Percentiles rank a stretch among this genome's conserved stretches.
Conservation (phyloP, 2,797 vertebrate genomes). For the Pempheris klunzingeri region DNA sequence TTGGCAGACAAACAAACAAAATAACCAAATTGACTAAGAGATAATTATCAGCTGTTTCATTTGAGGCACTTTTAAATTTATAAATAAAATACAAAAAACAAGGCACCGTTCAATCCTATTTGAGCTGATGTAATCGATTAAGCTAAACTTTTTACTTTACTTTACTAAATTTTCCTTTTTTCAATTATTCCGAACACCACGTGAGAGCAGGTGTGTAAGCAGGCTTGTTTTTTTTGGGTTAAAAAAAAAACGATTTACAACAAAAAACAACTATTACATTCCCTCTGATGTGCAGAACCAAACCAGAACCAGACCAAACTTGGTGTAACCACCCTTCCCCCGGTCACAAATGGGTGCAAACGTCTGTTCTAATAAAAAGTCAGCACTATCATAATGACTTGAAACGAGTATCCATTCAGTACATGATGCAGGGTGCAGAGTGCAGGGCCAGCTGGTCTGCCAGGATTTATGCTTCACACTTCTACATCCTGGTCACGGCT, state of each 20-base stretch:
- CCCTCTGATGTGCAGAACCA: conserved; percentile 12
- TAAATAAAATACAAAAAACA: conserved; percentile 52
- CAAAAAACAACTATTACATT: neutral
- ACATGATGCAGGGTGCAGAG: conserved; percentile 51
- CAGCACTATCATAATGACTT: conserved; percentile 45
- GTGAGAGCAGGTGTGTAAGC: conserved; percentile 3
- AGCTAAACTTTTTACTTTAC: conserved; percentile 42
- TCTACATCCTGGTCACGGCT: conserved; percentile 69
- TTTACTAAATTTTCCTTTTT: conserved; percentile 7
- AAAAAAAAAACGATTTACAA: conserved; percentile 42
- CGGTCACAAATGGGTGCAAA: conserved; percentile 18
- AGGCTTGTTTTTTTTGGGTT: conserved; percentile 3
- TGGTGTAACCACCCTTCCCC: neutral
- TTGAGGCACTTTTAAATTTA: conserved; percentile 56
- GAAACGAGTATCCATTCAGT: conserved; percentile 45
- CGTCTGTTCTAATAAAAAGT: conserved; percentile 47
- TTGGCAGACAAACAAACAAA: conserved; percentile 68
- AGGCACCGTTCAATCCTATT: conserved; percentile 34
- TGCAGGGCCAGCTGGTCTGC: conserved; percentile 65
- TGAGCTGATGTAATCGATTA: conserved; percentile 53
- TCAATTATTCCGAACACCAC: conserved; percentile 21
- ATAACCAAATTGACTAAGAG: conserved; percentile 50
- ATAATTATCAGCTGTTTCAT: conserved; percentile 68
- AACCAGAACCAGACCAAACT: conserved; percentile 6
- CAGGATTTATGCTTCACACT: conserved; percentile 65